Evolutionary conservation across 2,113 vertebrate species (phyloP).

Genomic region (Marmota flaviventris): DNA sequence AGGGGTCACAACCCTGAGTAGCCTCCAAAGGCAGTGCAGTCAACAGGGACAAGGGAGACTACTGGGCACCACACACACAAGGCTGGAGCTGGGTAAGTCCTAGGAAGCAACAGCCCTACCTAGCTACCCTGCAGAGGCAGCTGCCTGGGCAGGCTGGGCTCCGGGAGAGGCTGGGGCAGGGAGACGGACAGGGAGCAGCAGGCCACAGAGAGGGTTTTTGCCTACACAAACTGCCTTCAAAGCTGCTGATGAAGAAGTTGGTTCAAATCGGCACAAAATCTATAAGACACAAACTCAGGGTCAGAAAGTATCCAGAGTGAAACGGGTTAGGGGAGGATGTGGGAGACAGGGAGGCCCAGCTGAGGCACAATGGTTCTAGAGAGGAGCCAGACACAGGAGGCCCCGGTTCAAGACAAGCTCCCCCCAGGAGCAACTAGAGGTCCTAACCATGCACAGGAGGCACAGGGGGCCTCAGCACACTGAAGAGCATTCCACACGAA

Average conservation of each 20-base stretch:
- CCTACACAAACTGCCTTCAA: no score
- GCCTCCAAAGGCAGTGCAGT: background rate
- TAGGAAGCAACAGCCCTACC: background rate
- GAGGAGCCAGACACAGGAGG: no score
- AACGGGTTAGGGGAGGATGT: no score
- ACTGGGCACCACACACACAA: background rate
- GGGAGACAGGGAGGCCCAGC: fast-evolving
- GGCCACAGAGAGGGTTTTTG: background rate
- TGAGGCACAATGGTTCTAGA: fast-evolving
- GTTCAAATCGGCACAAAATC: background rate
- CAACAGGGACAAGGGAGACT: background rate
- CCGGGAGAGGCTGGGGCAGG: background rate
- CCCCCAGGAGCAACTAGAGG: background rate
- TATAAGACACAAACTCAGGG: no score
- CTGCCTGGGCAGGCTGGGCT: background rate
- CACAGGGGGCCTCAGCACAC: background rate
- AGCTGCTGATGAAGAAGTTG: background rate
- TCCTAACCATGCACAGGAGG: background rate
- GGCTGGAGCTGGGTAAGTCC: background rate
- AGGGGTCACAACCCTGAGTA: background rate
- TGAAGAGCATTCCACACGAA: background rate
- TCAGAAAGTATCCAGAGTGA: background rate
- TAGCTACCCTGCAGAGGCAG: background rate
- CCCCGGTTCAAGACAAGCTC: no score
- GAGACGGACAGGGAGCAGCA: background rate